Conservation (phyloP, 2,888 invertebrate genomes). For the Pyrrhosoma nymphula region DNA sequence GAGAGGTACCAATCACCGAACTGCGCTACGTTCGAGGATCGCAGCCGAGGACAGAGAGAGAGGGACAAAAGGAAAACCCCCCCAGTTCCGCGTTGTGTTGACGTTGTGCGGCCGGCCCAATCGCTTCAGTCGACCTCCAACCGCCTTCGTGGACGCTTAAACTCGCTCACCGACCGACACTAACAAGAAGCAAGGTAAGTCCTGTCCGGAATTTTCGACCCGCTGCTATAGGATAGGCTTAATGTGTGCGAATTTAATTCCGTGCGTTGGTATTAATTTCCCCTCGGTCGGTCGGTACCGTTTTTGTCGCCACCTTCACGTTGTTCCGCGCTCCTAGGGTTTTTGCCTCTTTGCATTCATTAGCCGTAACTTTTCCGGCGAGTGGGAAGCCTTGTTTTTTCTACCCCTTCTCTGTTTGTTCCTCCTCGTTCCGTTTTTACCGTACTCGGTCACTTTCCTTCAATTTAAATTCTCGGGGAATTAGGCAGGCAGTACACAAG, state of each 20-base stretch:
- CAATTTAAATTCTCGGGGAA: not conserved
- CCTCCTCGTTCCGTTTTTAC: not conserved
- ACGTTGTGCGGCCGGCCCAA: conserved; percentile 30
- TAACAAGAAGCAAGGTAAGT: not conserved
- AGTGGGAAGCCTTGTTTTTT: not conserved
- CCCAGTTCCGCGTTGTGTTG: conserved; percentile 38
- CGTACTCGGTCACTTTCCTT: not conserved
- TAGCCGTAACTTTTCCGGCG: not conserved
- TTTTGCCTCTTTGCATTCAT: not conserved
- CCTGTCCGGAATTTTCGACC: not conserved
- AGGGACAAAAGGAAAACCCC: not conserved
- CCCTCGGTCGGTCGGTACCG: not conserved
- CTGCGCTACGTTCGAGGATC: not conserved
- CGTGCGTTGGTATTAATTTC: not conserved
- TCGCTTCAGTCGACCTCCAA: not conserved
- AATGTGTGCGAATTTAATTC: not conserved
- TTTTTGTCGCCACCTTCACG: not conserved
- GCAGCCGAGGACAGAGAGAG: not conserved
- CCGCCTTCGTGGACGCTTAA: conserved; percentile 7
- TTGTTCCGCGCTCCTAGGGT: not conserved
- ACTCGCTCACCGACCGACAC: not conserved
- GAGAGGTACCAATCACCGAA: not conserved
- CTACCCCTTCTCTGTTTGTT: not conserved
- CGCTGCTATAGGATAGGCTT: not conserved
- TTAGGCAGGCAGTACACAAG: not conserved